Conservation (phyloP, 53 echinoderm and acorn worm species). For the Crossaster papposus region DNA sequence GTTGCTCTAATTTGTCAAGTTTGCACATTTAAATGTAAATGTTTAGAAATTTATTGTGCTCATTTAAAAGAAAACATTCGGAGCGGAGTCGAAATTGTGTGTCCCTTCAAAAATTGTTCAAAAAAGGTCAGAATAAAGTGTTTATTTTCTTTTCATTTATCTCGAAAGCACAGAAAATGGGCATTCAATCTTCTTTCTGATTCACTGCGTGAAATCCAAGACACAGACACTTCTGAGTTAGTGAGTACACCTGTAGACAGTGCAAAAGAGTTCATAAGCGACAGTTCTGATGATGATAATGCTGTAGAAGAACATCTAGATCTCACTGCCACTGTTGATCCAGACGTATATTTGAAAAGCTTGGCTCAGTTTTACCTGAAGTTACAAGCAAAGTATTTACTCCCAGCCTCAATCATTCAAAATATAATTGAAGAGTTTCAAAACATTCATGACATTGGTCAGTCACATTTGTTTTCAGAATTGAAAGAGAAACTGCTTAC, state of each 20-base stretch:
- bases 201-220: background rate
- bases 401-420: background rate
- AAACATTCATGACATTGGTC: constrained; percentile 22
- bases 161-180: background rate
- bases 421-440: constrained; percentile 13
- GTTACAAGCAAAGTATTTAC: constrained; percentile 9
- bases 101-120: constrained; percentile 41
- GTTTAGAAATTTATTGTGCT: background rate
- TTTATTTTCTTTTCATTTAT: background rate
- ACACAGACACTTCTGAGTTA: background rate
- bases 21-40: background rate
- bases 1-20: background rate
- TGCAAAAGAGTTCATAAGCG: background rate
- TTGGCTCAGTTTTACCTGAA: constrained; percentile 14
- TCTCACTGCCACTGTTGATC: background rate
- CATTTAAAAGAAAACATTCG: constrained; percentile 45
- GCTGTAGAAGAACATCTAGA: background rate
- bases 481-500: constrained; percentile 17
- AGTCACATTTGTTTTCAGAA: constrained; percentile 30
- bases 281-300: background rate
- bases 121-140: background rate
- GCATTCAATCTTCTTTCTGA: constrained; percentile 8
- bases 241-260: background rate
- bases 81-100: constrained; percentile 37
- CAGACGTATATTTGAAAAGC: background rate